Evolutionary conservation across 2,888 invertebrate species (phyloP), one percentile per base, ranked within the genome.

Genomic region (Plebejus argus): DNA sequence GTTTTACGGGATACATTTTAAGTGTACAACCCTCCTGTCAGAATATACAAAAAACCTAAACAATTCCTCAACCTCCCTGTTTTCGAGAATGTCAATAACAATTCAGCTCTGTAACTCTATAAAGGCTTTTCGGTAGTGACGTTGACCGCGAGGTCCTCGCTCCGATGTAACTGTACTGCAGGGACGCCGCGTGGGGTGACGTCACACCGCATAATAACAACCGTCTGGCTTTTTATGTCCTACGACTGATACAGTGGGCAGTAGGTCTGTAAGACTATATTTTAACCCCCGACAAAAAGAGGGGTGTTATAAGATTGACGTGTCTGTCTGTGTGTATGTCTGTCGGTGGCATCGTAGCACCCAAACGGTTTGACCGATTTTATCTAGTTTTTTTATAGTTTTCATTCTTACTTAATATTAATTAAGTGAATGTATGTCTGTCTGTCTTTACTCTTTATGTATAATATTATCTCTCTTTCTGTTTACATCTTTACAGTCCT

Each of bases 81-180:
- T n/a, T n/a, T n/a, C n/a, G n/a, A n/a, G n/a, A n/a, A n/a, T n/a
- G n/a, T n/a, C n/a, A n/a, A n/a, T n/a, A n/a, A n/a, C n/a, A n/a
- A n/a, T n/a, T n/a, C n/a, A n/a, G n/a, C n/a, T n/a, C n/a, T n/a
- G 39, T 10, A 2, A 39, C 3, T 39, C 12, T 53, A 53, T 53
- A 18, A 53, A 53, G 53, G 53, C 15, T 58, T 58, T 58, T 20
- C 1, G 61, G 23, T 4, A 4, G 61, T 66, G 61, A 66, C 61
- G 61, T 66, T 66, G 61, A 66, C 61, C 61, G 61, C 10, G 71
- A 39, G 71, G 71, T 71, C 71, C 71, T 71, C 39, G 71, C 28
- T 20, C 39, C 39, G 58, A 7, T 20, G 39, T 71, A 71, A 71
- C 71, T 35, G 71, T 71, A 20, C 71, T 10, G 10, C 39, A 71